Conservation (phyloP, 2,797 vertebrate genomes). For the Danio aesculapii region DNA sequence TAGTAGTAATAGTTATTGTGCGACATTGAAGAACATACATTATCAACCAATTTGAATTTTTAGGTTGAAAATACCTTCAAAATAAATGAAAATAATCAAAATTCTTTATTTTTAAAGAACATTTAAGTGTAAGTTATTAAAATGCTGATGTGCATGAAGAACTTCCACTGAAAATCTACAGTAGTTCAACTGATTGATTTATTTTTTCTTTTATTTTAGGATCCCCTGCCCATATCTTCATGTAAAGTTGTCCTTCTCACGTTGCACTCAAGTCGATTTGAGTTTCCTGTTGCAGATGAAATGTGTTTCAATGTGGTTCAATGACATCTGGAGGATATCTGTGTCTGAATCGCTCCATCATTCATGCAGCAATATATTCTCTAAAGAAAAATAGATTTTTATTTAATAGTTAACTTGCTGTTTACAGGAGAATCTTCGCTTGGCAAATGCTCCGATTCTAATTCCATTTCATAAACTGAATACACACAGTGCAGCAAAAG, state of each 20-base stretch:
- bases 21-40: background rate
- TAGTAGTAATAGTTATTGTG: background rate
- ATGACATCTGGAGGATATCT: conserved; percentile 34
- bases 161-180: background rate
- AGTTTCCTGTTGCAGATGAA: conserved; percentile 12
- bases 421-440: conserved; percentile 43
- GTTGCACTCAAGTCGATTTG: background rate
- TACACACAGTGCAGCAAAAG: conserved; percentile 33
- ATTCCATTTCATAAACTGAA: conserved; percentile 53
- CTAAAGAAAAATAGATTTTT: conserved; percentile 29
- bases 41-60: background rate
- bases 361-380: conserved; percentile 29
- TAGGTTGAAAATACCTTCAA: no score
- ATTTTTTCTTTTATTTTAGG: background rate
- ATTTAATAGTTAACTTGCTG: conserved; percentile 24
- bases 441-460: conserved; percentile 36
- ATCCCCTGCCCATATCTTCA: background rate
- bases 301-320: conserved; percentile 12
- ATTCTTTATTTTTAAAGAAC: background rate
- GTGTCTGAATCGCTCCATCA: conserved; percentile 38
- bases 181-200: background rate
- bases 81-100: no score
- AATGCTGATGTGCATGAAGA: background rate
- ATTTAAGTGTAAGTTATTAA: background rate
- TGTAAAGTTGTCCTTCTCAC: background rate